Conservation (phyloP, 2,888 invertebrate species). For the Agonopterix alstromeriana region DNA sequence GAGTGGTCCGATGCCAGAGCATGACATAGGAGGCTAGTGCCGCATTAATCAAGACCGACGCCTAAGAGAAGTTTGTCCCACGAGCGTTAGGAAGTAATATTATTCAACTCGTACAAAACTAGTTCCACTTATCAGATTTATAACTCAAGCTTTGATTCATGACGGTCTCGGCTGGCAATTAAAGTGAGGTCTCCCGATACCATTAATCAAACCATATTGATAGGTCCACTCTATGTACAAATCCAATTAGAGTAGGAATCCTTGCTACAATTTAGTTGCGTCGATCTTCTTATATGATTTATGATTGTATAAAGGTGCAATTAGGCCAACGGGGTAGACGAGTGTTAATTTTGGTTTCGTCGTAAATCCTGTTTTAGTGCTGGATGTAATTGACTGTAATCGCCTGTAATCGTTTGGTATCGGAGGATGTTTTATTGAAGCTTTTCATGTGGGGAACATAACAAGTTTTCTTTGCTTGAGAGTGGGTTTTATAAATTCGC, state of each 20-base stretch:
- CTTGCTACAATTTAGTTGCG: constrained; percentile 58
- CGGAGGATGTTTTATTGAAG: constrained; percentile 32
- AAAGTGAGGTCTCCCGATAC: constrained; percentile 58
- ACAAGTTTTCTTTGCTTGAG: constrained; percentile 1
- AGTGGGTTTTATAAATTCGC: no score
- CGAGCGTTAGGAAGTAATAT: constrained; percentile 30
- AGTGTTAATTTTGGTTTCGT: constrained; percentile 63
- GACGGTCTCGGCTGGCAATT: constrained; percentile 64
- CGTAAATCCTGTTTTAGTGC: constrained; percentile 58
- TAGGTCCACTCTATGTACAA: constrained; percentile 62
- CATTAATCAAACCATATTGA: constrained; percentile 73
- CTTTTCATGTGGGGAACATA: constrained; percentile 38
- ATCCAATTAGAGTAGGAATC: constrained; percentile 68
- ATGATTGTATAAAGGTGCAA: constrained; percentile 46
- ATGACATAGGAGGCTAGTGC: no score
- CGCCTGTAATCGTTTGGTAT: constrained; percentile 39
- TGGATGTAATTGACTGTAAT: constrained; percentile 52
- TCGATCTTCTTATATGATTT: constrained; percentile 54
- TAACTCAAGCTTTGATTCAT: constrained; percentile 68
- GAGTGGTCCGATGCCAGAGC: no score
- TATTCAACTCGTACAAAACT: constrained; percentile 43
- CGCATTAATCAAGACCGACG: neutral
- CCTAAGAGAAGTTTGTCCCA: constrained; percentile 5
- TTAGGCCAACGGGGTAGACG: constrained; percentile 45
- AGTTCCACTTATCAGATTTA: constrained; percentile 67